A percentile compares a stretch with the other conserved stretches of the same genome.
Evolutionary conservation across 1,140 invertebrate genomes (phyloP).

Genomic region (Aethina tumida): DNA sequence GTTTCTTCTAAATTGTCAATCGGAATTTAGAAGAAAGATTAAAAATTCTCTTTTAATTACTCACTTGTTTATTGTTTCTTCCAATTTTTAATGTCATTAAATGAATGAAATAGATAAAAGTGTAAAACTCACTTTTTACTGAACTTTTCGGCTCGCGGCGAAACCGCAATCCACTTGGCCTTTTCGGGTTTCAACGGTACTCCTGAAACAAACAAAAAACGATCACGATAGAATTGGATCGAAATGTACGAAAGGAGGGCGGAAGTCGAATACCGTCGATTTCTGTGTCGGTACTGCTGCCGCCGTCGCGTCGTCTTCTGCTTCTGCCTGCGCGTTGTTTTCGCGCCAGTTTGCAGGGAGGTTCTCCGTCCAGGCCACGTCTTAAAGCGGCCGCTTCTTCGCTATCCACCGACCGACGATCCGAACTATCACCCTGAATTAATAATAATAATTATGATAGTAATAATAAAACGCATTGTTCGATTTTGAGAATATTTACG

Average conservation of each 20-base stretch:
- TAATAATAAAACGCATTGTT: neutral
- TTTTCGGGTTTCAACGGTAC: conserved; percentile 22
- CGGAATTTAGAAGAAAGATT: too few relatives aligned
- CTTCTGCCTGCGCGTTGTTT: conserved; percentile 28
- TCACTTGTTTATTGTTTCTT: too few relatives aligned
- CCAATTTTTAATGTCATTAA: too few relatives aligned
- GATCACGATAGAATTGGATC: neutral
- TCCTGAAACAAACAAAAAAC: conserved; percentile 13
- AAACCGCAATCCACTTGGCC: conserved; percentile 17
- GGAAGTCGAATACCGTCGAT: conserved; percentile 25
- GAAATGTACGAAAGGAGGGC: too few relatives aligned
- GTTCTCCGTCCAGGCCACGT: conserved; percentile 35
- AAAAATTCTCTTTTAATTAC: too few relatives aligned
- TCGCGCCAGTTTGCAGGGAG: conserved; percentile 42
- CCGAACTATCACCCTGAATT: conserved; percentile 36
- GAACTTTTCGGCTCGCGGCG: conserved; percentile 17
- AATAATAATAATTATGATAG: conserved; percentile 1
- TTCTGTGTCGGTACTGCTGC: conserved; percentile 30
- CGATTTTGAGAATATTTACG: conserved; percentile 15
- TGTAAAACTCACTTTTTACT: conserved; percentile 22
- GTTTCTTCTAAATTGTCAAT: too few relatives aligned
- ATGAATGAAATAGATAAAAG: too few relatives aligned
- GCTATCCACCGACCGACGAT: conserved; percentile 37
- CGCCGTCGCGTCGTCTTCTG: conserved; percentile 21
- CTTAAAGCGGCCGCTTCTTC: conserved; percentile 36